These are phyloP conservation scores for Copsychus sechellarum DNA, from an alignment of 2,113 vertebrate genomes.

Conservation along the genomic window DNA sequence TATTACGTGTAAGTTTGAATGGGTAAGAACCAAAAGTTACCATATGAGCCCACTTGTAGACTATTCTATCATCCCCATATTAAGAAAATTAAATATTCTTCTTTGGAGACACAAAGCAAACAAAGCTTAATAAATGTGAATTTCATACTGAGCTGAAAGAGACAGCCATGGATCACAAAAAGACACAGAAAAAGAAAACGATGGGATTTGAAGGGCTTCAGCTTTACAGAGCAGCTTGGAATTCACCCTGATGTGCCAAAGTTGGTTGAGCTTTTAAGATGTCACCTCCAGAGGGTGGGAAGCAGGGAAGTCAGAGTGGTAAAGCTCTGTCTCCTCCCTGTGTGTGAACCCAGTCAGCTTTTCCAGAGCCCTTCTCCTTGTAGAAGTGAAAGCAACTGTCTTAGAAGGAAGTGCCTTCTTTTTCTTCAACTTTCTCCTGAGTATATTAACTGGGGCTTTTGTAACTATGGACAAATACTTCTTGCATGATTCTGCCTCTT, in stretches of 20 bases:
- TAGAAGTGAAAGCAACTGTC: neutral
- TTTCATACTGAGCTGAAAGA: neutral
- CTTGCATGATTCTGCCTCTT: neutral
- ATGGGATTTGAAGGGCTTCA: neutral
- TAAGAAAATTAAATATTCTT: neutral
- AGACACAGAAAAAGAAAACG: neutral
- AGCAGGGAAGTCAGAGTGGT: neutral
- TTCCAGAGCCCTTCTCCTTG: neutral
- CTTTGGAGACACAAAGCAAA: neutral
- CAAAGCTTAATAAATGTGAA: neutral
- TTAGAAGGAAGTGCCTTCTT: neutral
- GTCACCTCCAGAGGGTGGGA: accelerated
- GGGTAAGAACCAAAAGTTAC: neutral
- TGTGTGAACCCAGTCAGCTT: neutral
- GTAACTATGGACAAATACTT: neutral
- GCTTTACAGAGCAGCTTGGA: neutral
- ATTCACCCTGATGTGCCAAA: neutral
- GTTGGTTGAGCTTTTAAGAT: neutral
- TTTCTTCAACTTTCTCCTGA: neutral
- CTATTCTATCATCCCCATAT: neutral
- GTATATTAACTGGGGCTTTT: neutral
- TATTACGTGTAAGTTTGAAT: neutral
- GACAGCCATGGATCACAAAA: neutral
- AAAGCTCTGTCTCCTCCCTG: neutral
- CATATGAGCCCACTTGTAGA: neutral